Evolutionary conservation across 2,888 invertebrate genomes (phyloP).

Genomic region (Acleris laterana): DNA sequence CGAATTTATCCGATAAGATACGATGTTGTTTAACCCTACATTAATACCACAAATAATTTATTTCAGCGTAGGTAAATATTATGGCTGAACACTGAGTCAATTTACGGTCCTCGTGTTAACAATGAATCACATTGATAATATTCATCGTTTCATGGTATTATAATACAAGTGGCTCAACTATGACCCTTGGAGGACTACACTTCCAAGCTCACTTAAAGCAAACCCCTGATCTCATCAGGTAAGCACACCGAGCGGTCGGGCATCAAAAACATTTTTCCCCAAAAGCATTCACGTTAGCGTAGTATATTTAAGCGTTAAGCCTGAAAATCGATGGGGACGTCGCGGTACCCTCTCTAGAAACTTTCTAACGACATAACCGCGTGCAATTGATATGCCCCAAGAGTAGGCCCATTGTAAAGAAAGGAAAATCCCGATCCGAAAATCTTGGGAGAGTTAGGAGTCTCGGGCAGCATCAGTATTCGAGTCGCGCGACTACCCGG

Average conservation of each 20-base stretch:
- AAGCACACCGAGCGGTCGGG: neutral
- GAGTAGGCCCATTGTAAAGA: constrained; percentile 84
- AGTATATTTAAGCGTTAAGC: constrained; percentile 58
- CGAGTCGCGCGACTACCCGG: constrained; percentile 63
- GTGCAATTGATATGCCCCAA: constrained; percentile 84
- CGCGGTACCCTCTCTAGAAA: constrained; percentile 67
- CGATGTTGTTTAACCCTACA: too few relatives aligned
- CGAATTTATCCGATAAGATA: too few relatives aligned
- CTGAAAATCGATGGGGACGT: constrained; percentile 75
- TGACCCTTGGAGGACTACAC: too few relatives aligned
- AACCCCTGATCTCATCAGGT: constrained; percentile 19
- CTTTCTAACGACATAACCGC: constrained; percentile 85
- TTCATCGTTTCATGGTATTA: too few relatives aligned
- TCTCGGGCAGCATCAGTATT: constrained; percentile 76
- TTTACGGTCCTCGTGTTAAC: too few relatives aligned
- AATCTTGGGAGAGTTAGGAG: constrained; percentile 81
- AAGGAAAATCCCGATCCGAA: constrained; percentile 84
- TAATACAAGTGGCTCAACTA: too few relatives aligned
- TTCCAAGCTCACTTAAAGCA: neutral
- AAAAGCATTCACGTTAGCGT: constrained; percentile 28
- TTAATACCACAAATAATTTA: too few relatives aligned
- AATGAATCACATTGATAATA: too few relatives aligned
- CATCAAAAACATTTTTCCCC: constrained; percentile 23
- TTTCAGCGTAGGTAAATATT: too few relatives aligned
- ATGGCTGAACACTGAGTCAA: too few relatives aligned